Evolutionary conservation across 2,888 invertebrate genomes (phyloP), one percentile per base, ranked within the genome.

Genomic region (Amphiduros pacificus): DNA sequence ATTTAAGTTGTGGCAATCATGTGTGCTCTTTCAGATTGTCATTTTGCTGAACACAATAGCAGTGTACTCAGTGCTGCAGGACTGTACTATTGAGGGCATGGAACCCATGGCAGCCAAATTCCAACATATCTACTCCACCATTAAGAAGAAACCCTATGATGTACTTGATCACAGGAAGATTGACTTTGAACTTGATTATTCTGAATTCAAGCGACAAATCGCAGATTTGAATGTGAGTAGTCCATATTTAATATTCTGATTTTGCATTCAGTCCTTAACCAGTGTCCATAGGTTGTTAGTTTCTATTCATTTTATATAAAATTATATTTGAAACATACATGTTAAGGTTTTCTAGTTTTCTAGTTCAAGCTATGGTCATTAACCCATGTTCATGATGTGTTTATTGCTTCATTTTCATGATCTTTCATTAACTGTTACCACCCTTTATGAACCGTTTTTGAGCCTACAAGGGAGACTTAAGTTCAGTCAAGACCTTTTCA

Each of bases 1-100:
- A n/a, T n/a, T n/a, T n/a, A n/a, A n/a, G n/a, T n/a, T n/a, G n/a
- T n/a, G n/a, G n/a, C n/a, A n/a, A n/a, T n/a, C n/a, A n/a, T n/a
- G n/a, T n/a, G n/a, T n/a, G n/a, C 36, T 9, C 17, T 36, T 49
- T 20, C 82, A 92, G 91, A 89, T 93, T 26, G 88, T 89, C 64
- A 87, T 89, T 71, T 86, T 93, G 59, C 86, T 92, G 62, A 86
- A 90, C 80, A 89, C 87, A 0, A 89, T 90, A 52, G 85, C 89
- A 9, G 88, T 87, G 9, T 92, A 91, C 77, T 88, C 89, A 11
- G 87, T 91, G 29, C 80, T 93, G 56, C 88, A 90, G 71, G 88
- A 87, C 68, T 91, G 91, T 11, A 88, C 87, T 17, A 88, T 93
- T 28, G 91, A 91, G 80, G 91, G 91, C 0, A 89, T 93, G 74